These are phyloP conservation scores for Pteronotus mesoamericanus DNA, from an alignment of 2,797 vertebrate species.

Conservation along the genomic window DNA sequence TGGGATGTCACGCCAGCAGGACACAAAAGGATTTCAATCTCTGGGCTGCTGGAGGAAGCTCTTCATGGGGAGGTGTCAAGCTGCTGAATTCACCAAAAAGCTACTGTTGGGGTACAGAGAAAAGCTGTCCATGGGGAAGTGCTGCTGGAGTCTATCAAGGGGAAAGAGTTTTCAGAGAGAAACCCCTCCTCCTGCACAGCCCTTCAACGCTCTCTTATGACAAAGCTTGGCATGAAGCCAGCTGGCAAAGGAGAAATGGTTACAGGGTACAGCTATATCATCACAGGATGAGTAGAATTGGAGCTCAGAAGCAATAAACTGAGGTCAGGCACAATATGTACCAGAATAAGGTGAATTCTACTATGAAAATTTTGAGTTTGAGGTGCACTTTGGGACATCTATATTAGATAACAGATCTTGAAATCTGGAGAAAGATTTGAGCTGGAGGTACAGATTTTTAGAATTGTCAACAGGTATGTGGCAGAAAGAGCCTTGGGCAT, in stretches of 20 bases:
- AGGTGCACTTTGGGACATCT: not conserved
- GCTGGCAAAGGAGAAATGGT: not conserved
- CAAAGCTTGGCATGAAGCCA: not conserved
- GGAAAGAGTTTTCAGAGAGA: not conserved
- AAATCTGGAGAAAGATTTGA: not conserved
- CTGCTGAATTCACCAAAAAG: not conserved
- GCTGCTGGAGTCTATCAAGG: not conserved
- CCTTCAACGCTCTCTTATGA: not conserved
- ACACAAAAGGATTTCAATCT: not conserved
- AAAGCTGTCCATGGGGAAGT: not conserved
- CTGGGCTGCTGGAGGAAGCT: not conserved
- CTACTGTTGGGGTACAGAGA: not conserved
- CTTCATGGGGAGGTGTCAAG: rapidly evolving
- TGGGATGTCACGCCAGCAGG: not conserved
- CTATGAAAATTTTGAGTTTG: not conserved
- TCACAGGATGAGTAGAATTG: not conserved
- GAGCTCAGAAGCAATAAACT: not conserved
- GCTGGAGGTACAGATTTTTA: not conserved
- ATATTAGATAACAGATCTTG: not conserved
- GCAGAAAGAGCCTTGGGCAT: not conserved
- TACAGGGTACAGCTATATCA: not conserved
- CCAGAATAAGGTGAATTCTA: not conserved
- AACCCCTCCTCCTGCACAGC: not conserved
- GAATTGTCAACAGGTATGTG: not conserved
- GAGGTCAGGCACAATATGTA: not conserved